Evolutionary conservation across 2,797 vertebrate genomes (phyloP).

Genomic region (Danio aesculapii): DNA sequence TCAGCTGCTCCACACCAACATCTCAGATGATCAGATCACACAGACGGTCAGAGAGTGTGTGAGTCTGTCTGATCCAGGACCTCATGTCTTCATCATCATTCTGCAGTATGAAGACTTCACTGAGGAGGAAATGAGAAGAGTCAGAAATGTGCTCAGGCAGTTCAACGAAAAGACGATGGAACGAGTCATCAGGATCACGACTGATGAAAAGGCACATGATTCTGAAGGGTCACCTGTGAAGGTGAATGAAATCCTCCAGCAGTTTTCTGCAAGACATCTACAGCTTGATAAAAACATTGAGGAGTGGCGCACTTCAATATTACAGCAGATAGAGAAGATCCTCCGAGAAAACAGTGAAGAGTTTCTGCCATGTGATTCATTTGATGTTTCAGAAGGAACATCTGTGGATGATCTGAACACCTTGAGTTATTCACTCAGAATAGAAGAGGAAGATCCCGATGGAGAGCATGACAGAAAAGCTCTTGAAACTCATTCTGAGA

Average conservation of each 20-base stretch:
- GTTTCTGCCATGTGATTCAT: not conserved
- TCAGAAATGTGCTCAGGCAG: not conserved
- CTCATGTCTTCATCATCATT: not conserved
- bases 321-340: not conserved
- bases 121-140: not conserved
- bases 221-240: too few relatives aligned
- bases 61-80: slow-evolving; percentile 1
- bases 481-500: not conserved
- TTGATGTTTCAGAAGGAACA: not conserved
- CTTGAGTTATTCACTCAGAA: not conserved
- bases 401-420: not conserved
- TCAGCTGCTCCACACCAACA: not conserved
- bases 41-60: not conserved
- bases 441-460: not conserved
- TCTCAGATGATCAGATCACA: not conserved
- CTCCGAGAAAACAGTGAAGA: not conserved
- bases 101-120: not conserved
- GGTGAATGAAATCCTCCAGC: too few relatives aligned
- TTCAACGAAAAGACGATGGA: slow-evolving; percentile 9
- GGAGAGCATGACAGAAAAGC: not conserved
- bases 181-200: not conserved
- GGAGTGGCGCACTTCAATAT: not conserved
- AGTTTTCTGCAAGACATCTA: not conserved
- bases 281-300: not conserved
- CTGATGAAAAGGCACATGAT: not conserved